A percentile compares a stretch with the other conserved stretches of the same genome.
Evolutionary conservation across 2,888 invertebrate species (phyloP).

Genomic region (Tenodera sinensis): DNA sequence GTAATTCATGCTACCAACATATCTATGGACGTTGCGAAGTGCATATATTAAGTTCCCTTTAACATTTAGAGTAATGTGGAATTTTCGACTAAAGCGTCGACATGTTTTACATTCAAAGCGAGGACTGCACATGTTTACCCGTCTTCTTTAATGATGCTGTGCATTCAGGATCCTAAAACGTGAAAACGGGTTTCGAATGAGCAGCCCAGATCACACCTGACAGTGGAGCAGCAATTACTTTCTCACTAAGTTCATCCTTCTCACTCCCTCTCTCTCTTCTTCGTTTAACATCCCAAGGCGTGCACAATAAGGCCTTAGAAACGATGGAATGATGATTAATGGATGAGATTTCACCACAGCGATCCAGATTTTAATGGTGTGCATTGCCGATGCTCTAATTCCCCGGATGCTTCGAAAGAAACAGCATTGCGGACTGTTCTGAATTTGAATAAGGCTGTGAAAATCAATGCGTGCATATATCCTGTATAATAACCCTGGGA

Average conservation of each 20-base stretch:
- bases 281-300: neutral
- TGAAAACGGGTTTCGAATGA: neutral
- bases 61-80: no score
- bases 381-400: neutral
- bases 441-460: neutral
- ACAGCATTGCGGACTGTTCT: neutral
- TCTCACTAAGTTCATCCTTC: neutral
- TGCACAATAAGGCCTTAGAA: neutral
- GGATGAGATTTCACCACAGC: neutral
- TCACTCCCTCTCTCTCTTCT: neutral
- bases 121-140: neutral
- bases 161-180: neutral
- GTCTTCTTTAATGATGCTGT: neutral
- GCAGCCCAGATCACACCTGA: neutral
- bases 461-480: neutral
- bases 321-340: neutral
- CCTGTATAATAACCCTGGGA: no score
- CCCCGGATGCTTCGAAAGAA: neutral
- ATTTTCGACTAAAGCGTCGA: neutral
- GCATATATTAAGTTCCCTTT: no score
- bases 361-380: neutral
- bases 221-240: neutral
- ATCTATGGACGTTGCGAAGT: no score
- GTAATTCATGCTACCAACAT: no score
- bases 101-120: neutral